Conservation (phyloP, 2,797 vertebrate species). For the Acanthis flammea region DNA sequence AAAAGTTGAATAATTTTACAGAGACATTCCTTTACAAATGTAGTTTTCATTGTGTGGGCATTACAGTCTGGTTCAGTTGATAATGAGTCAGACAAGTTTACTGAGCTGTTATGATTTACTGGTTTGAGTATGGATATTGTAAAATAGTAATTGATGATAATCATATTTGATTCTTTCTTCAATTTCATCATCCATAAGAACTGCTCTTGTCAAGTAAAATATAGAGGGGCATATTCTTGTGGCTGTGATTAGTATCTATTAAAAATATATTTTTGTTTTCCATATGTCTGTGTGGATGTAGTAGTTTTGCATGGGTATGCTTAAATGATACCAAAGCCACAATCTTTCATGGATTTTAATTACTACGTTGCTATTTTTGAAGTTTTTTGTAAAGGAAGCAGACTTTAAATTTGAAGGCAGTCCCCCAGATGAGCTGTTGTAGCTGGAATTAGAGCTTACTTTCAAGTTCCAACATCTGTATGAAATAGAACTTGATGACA, state of each 20-base stretch:
- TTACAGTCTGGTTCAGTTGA: constrained; percentile 27
- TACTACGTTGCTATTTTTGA: neutral
- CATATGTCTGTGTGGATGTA: neutral
- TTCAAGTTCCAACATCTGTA: neutral
- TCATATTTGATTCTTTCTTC: neutral
- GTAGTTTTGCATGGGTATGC: neutral
- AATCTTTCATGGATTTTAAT: constrained; percentile 21
- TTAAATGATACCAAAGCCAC: neutral
- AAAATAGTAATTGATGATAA: neutral
- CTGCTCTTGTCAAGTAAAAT: neutral
- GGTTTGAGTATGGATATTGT: neutral
- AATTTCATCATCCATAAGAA: neutral
- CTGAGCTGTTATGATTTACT: constrained; percentile 31
- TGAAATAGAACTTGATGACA: neutral
- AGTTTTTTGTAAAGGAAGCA: constrained; percentile 17
- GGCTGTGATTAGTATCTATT: neutral
- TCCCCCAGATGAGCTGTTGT: neutral
- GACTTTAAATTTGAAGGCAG: neutral
- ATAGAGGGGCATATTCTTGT: neutral
- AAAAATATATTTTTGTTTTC: neutral
- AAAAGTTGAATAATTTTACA: neutral
- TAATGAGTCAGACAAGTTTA: constrained; percentile 16
- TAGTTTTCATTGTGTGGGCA: neutral
- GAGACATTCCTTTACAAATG: neutral
- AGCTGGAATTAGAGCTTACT: neutral